phyloP scores from a whole-genome alignment of 2,888 invertebrate genomes.

The Tortricodes alternella region DNA sequence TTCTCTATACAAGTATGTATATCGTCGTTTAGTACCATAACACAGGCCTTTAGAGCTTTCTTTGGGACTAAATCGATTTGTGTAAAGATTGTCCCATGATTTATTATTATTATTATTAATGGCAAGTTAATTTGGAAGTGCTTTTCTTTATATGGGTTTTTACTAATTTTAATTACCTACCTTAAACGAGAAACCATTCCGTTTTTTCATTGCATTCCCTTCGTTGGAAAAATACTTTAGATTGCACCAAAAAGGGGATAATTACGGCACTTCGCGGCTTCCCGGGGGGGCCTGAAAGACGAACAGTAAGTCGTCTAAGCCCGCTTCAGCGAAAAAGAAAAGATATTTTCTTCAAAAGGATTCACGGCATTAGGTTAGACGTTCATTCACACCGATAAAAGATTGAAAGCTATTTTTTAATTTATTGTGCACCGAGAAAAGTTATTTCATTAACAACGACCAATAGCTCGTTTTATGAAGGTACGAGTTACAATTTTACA shows the following conservation, averaged over 20 bases:
- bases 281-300: conserved; percentile 68
- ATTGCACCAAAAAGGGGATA: conserved; percentile 56
- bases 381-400: conserved; percentile 52
- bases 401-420: neutral
- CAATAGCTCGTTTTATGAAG: no score
- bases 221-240: conserved; percentile 36
- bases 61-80: no score
- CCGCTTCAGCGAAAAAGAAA: conserved; percentile 72
- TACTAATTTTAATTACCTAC: neutral
- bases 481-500: no score
- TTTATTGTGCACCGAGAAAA: no score
- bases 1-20: no score
- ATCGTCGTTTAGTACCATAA: no score
- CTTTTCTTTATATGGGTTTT: neutral
- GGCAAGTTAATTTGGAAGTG: no score
- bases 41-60: no score
- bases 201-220: neutral
- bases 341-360: conserved; percentile 73
- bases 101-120: no score
- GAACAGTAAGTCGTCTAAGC: conserved; percentile 78
- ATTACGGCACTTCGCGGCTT: conserved; percentile 80
- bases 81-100: no score
- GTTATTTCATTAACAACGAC: no score
- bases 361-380: conserved; percentile 63
- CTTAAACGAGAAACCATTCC: neutral